Conservation (phyloP, 2,797 vertebrate species). For the Brachyalestes nurse region DNA sequence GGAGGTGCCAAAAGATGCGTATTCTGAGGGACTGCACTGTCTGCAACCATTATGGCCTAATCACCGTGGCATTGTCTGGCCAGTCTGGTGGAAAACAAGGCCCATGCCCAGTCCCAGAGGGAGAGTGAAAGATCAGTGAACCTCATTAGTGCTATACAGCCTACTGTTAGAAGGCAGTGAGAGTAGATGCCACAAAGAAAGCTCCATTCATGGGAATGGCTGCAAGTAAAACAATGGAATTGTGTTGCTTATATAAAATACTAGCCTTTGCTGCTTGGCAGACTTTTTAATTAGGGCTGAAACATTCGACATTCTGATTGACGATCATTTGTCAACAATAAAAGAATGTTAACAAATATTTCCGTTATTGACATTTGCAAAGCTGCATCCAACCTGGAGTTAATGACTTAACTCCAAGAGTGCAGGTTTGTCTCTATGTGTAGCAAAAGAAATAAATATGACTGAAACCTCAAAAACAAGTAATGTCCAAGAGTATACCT, state of each 20-base stretch:
- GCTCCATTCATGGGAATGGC: neutral
- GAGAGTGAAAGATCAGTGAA: slow-evolving; percentile 15
- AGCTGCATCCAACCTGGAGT: no score
- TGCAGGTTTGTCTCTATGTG: no score
- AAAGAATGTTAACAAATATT: no score
- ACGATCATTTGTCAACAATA: no score
- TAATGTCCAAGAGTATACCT: no score
- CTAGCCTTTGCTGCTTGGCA: no score
- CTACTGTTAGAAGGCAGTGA: neutral
- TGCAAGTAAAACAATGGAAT: neutral
- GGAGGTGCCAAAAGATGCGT: neutral
- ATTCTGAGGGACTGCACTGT: neutral
- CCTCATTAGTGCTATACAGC: slow-evolving; percentile 8
- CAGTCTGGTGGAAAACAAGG: slow-evolving; percentile 5
- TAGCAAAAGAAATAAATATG: no score
- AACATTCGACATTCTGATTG: no score
- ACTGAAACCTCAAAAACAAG: no score
- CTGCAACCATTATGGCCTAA: slow-evolving; percentile 1
- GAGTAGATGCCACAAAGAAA: neutral
- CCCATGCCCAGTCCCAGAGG: neutral
- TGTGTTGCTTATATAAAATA: neutral
- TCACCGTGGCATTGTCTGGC: neutral
- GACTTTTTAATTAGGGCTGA: no score
- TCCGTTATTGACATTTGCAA: no score
- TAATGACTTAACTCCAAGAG: no score